Conservation (phyloP, 1,140 invertebrate species). For the Psilanteris sp. region DNA sequence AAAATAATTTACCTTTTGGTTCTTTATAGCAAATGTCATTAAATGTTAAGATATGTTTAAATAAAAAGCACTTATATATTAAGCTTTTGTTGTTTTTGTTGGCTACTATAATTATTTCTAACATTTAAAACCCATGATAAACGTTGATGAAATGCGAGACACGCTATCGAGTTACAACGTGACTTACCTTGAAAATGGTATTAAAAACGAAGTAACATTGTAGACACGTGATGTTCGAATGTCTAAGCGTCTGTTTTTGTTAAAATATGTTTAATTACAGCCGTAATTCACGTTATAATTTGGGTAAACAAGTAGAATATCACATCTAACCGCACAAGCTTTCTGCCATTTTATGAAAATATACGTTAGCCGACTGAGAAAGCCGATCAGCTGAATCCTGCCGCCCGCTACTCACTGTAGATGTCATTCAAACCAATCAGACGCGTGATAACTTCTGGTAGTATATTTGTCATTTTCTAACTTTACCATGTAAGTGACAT, state of each 20-base stretch:
- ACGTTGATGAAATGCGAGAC: constrained; percentile 17
- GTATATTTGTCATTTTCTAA: not conserved
- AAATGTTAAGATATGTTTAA: too few relatives aligned
- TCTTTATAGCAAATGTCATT: too few relatives aligned
- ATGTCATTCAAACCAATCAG: constrained; percentile 15
- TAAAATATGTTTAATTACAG: not conserved
- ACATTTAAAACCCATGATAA: too few relatives aligned
- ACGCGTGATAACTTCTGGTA: too few relatives aligned
- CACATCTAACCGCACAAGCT: not conserved
- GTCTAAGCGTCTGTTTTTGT: not conserved
- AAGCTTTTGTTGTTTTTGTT: too few relatives aligned
- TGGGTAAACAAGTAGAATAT: not conserved
- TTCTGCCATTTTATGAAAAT: constrained; percentile 58
- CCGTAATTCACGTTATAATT: constrained; percentile 28
- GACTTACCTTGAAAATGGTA: constrained; percentile 41
- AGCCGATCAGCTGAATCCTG: constrained; percentile 54
- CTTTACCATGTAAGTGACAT: not conserved
- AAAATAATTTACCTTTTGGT: too few relatives aligned
- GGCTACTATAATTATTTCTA: too few relatives aligned
- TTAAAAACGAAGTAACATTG: constrained; percentile 27
- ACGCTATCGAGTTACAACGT: constrained; percentile 27
- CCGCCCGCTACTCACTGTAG: constrained; percentile 6
- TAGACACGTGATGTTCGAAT: not conserved
- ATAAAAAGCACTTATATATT: too few relatives aligned
- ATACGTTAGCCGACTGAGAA: constrained; percentile 41